These are phyloP conservation scores for Setipinna tenuifilis DNA, from an alignment of 2,797 vertebrate genomes.

Conservation along the genomic window DNA sequence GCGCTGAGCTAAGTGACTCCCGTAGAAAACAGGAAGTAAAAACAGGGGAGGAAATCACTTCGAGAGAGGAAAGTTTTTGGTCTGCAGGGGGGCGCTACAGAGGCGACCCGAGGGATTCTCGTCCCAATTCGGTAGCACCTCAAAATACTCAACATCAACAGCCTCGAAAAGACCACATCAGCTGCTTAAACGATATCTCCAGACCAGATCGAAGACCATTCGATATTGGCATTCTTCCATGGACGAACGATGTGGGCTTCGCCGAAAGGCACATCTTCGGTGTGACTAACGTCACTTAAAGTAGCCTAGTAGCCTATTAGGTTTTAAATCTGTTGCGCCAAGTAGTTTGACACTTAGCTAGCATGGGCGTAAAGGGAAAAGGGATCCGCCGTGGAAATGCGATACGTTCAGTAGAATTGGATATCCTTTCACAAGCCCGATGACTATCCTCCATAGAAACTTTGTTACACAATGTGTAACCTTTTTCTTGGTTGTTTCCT, in stretches of 20 bases:
- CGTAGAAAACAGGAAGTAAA: constrained; percentile 77
- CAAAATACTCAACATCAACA: background rate
- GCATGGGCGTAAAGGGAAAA: constrained; percentile 17
- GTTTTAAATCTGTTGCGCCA: constrained; percentile 34
- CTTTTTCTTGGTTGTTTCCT: constrained; percentile 23
- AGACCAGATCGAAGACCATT: background rate
- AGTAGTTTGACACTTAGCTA: constrained; percentile 29
- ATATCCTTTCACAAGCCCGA: constrained; percentile 31
- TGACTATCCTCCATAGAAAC: constrained; percentile 27
- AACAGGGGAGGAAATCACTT: constrained; percentile 57
- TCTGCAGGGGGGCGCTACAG: constrained; percentile 67
- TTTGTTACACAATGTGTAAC: constrained; percentile 42
- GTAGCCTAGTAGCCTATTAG: constrained; percentile 26
- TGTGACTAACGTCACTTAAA: constrained; percentile 22
- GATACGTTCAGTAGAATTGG: constrained; percentile 30
- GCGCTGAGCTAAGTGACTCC: constrained; percentile 48
- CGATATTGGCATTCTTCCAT: background rate
- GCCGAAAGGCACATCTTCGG: background rate
- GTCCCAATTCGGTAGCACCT: constrained; percentile 15
- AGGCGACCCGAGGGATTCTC: constrained; percentile 42
- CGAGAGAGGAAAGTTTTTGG: constrained; percentile 66
- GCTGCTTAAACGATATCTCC: background rate
- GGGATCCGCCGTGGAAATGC: background rate
- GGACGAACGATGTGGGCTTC: background rate
- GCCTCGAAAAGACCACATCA: background rate